phyloP scores from a whole-genome alignment of 2,797 vertebrate species.

The Caiman crocodilus region DNA sequence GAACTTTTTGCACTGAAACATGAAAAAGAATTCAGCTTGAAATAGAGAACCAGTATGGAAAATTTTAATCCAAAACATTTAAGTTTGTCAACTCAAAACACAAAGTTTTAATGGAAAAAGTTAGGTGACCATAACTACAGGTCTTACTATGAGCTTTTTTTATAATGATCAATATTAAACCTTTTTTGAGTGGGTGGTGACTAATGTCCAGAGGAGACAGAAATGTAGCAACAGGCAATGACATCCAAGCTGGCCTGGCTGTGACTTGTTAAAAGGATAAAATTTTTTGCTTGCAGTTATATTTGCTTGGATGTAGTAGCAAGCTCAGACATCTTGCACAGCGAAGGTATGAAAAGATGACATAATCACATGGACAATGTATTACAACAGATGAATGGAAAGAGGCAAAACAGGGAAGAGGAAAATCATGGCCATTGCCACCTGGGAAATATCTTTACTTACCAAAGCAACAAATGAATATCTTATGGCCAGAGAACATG shows the following conservation, averaged over 20 bases:
- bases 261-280: neutral
- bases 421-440: neutral
- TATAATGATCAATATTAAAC: neutral
- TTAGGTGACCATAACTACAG: neutral
- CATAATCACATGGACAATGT: neutral
- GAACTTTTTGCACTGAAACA: neutral
- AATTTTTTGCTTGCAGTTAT: neutral
- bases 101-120: neutral
- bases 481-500: neutral
- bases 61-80: neutral
- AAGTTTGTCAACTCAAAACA: neutral
- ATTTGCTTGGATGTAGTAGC: accelerated
- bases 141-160: neutral
- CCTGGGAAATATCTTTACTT: neutral
- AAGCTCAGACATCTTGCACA: neutral
- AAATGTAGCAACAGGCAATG: neutral
- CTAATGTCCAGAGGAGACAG: neutral
- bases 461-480: neutral
- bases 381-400: neutral
- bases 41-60: neutral
- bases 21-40: neutral
- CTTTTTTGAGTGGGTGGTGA: neutral
- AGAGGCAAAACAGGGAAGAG: neutral
- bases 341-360: neutral
- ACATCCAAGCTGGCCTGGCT: neutral